Base-by-base conservation (phyloP, 2,113 vertebrate genomes). In the Tor tambroides region DNA sequence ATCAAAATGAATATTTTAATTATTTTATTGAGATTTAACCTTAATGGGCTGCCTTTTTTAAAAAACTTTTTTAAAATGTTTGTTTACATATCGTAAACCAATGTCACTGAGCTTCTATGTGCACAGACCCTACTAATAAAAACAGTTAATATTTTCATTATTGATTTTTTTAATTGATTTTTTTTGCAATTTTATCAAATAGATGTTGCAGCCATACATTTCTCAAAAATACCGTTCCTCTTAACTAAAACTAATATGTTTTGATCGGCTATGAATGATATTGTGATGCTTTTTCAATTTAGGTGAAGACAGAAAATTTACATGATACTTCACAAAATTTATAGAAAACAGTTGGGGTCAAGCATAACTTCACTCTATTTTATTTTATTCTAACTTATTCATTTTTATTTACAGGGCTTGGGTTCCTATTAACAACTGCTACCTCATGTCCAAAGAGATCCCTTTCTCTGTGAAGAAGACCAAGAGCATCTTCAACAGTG, bases 401-500 rank as follows among this genome's bases (percentile, higher is more conserved):
- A 87, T 21, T 86, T 94, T 87, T 90, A 91, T 61, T 51, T 88
- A 8, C 91, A 99, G 98, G 94, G 98, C 98, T 87, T 99, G 98
- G 98, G 98, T 99, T 94, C 98, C 98, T 91, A 96, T 99, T 93
- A 99, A 98, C 96, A 99, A 99, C 92, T 99, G 98, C 96, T 99
- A 99, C 96, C 98, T 99, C 96, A 99, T 99, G 98, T 99, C 98
- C 91, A 99, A 99, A 96, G 98, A 99, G 95, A 99, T 99, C 88
- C 98, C 98, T 86, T 99, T 99, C 95, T 99, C 98, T 92, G 98
- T 99, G 92, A 99, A 99, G 95, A 99, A 99, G 96, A 99, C 98
- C 79, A 99, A 99, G 94, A 98, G 98, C 95, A 99, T 99, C 93
- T 99, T 99, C 93, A 99, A 99, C 94, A 99, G 97, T 92, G 98